Percentiles rank a stretch among this genome's conserved stretches.
phyloP scores from a whole-genome alignment of 1,140 invertebrate genomes.

The Panulirus ornatus region DNA sequence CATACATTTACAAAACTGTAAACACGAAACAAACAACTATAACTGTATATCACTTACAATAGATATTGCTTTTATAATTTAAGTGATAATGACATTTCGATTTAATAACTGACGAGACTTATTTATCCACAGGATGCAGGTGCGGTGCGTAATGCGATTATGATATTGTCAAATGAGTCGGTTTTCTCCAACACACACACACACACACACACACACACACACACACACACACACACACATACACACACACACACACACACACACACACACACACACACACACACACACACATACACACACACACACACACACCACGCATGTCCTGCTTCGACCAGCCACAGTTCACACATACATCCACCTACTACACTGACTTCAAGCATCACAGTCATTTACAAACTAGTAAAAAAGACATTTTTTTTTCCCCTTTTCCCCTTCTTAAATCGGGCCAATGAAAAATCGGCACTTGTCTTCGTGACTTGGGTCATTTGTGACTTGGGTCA shows the following conservation, averaged over 20 bases:
- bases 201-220: constrained; percentile 23
- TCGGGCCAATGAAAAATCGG: too few species aligned
- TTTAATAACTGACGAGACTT: background rate
- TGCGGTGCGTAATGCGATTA: background rate
- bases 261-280: constrained; percentile 13
- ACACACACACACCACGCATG: background rate
- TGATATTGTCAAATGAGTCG: background rate
- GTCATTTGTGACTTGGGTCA: too few species aligned
- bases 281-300: too few species aligned
- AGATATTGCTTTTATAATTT: background rate
- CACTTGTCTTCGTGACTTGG: too few species aligned
- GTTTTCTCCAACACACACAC: background rate
- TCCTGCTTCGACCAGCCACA: background rate
- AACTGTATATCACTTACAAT: background rate
- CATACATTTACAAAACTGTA: background rate
- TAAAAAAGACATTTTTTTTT: constrained; percentile 7
- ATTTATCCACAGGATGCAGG: background rate
- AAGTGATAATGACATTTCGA: background rate
- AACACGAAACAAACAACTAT: background rate
- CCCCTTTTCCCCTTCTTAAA: too few species aligned
- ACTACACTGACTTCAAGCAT: background rate
- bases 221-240: constrained; percentile 21
- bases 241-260: constrained; percentile 22
- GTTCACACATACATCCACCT: background rate
- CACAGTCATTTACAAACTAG: background rate